Percentiles rank a stretch among this genome's conserved stretches.
phyloP scores from a whole-genome alignment of 1,140 invertebrate species.

The Zaprionus lachaisei region DNA sequence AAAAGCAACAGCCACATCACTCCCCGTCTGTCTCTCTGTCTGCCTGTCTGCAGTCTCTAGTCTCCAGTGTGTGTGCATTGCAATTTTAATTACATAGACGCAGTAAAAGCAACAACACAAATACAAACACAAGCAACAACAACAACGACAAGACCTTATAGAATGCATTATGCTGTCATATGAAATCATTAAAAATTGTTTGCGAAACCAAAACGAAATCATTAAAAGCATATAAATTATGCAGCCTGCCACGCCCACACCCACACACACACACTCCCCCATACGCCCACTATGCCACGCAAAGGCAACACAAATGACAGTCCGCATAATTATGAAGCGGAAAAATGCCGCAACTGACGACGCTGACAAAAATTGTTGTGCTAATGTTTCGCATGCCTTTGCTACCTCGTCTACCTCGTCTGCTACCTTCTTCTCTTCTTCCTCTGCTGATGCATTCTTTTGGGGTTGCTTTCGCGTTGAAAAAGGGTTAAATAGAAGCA shows the following conservation, averaged over 20 bases:
- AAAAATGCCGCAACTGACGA: constrained; percentile 58
- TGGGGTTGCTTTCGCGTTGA: constrained; percentile 4
- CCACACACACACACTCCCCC: constrained; percentile 7
- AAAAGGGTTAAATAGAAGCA: neutral
- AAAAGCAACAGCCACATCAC: constrained; percentile 51
- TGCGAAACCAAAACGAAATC: constrained; percentile 63
- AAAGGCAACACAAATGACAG: constrained; percentile 38
- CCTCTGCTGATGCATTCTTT: constrained; percentile 43
- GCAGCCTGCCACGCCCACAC: constrained; percentile 38
- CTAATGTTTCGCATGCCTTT: constrained; percentile 65
- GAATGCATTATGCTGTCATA: constrained; percentile 60
- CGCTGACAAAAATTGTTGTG: constrained; percentile 64
- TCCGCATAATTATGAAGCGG: constrained; percentile 64
- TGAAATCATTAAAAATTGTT: constrained; percentile 80
- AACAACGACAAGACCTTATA: constrained; percentile 19
- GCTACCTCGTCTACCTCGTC: neutral
- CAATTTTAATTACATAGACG: constrained; percentile 79
- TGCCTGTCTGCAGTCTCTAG: constrained; percentile 7
- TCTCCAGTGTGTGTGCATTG: constrained; percentile 53
- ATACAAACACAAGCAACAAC: constrained; percentile 8
- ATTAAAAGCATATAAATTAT: constrained; percentile 83
- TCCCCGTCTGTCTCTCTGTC: constrained; percentile 26
- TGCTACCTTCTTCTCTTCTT: neutral
- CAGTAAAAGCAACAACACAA: constrained; percentile 25
- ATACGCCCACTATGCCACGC: constrained; percentile 15